Evolutionary conservation across 1,140 invertebrate genomes (phyloP).

Genomic region (Limonius californicus): DNA sequence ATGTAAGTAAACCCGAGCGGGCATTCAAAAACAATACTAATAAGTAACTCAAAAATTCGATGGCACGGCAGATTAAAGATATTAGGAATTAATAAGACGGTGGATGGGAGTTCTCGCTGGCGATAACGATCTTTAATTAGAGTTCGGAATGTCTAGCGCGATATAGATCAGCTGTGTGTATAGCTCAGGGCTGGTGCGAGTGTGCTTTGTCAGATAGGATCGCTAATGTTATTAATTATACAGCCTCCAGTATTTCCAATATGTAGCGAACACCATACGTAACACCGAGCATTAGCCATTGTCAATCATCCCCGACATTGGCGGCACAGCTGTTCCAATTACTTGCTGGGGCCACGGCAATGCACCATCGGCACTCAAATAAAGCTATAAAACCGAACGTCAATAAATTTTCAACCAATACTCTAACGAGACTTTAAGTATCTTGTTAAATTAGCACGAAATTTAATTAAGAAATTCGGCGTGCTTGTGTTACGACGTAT

Average conservation of each 20-base stretch:
- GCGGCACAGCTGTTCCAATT: not conserved
- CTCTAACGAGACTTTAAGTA: no score
- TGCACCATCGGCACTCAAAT: no score
- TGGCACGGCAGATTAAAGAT: constrained; percentile 33
- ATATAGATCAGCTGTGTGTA: constrained; percentile 23
- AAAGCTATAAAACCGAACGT: no score
- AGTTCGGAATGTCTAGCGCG: constrained; percentile 33
- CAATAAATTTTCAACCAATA: no score
- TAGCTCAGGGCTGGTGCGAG: constrained; percentile 23
- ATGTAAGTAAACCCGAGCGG: not conserved
- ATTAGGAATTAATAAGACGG: constrained; percentile 39
- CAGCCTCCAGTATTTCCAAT: constrained; percentile 21
- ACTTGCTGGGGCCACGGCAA: not conserved
- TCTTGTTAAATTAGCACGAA: no score
- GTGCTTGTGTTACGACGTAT: no score
- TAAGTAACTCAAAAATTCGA: constrained; percentile 27
- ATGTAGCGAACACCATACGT: constrained; percentile 24
- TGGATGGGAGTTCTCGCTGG: constrained; percentile 33
- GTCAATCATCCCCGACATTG: constrained; percentile 21
- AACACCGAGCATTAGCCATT: constrained; percentile 25
- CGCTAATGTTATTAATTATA: constrained; percentile 29
- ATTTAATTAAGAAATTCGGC: not conserved
- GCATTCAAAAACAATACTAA: constrained; percentile 5
- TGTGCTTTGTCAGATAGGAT: constrained; percentile 25
- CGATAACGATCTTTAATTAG: constrained; percentile 40